phyloP scores from a whole-genome alignment of 2,113 vertebrate genomes.

The Phyllostomus hastatus region DNA sequence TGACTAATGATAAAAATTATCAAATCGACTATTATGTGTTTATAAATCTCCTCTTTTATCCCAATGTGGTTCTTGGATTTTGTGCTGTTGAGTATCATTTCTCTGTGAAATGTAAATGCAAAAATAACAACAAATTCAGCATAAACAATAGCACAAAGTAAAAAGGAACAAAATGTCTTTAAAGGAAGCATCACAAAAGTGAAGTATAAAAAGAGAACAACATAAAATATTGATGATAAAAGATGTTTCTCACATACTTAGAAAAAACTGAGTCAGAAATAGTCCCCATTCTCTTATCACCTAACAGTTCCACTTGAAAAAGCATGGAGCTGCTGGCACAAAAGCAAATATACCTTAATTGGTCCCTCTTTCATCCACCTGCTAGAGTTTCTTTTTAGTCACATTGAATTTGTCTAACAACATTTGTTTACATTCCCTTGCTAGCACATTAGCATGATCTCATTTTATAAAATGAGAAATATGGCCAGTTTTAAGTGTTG shows the following conservation, averaged over 20 bases:
- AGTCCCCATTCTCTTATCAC: not conserved
- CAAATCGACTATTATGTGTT: constrained; percentile 76
- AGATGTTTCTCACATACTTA: constrained; percentile 18
- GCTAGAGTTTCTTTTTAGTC: constrained; percentile 43
- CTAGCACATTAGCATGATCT: constrained; percentile 49
- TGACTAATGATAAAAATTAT: constrained; percentile 79
- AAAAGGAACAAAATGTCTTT: constrained; percentile 30
- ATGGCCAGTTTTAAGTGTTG: constrained; percentile 23
- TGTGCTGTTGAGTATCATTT: constrained; percentile 61
- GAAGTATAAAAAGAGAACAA: not conserved
- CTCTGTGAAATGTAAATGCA: constrained; percentile 65
- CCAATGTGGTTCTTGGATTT: constrained; percentile 70
- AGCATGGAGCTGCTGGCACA: not conserved
- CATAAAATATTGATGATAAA: constrained; percentile 38
- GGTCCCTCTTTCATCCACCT: constrained; percentile 52
- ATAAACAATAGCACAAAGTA: constrained; percentile 51
- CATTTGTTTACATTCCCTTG: constrained; percentile 47
- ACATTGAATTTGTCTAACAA: constrained; percentile 57
- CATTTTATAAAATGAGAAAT: constrained; percentile 52
- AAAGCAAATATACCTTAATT: constrained; percentile 64
- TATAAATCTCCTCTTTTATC: constrained; percentile 75
- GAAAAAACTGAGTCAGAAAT: constrained; percentile 4
- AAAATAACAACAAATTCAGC: constrained; percentile 65
- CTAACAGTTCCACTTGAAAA: constrained; percentile 38
- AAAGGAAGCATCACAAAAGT: constrained; percentile 38